Base-by-base conservation (phyloP, 2,113 vertebrate genomes). In the Promerops cafer region DNA sequence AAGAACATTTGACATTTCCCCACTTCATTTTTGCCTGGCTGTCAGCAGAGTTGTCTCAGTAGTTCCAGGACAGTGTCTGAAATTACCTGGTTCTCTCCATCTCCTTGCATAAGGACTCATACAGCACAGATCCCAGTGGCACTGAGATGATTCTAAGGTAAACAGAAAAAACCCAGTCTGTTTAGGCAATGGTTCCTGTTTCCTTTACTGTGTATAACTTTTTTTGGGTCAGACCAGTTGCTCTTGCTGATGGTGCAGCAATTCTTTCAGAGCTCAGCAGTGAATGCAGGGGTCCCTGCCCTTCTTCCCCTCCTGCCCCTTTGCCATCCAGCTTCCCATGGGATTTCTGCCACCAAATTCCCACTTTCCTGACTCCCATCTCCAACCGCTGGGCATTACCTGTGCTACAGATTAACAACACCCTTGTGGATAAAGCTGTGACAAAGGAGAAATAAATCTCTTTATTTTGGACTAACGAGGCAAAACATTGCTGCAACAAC, bases 11-110 rank as follows among this genome's bases (percentile, higher is more conserved):
- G 80, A 74, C 81, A 66, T 94, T 54, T 86, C 68, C 57, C 68
- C 78, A 74, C 93, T 95, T 91, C 84, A 91, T 86, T 95, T 93
- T 75, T 93, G 78, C 68, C 74, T 60, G 75, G 50, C 81, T 96
- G 86, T 90, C 86, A 92, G 83, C 64, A 75, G 61, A 63, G 28
- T 64, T 63, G 42, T 90, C 79, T 92, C 82, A 49, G 72, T 10
- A 33, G 64, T 1, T 1, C 60, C 23, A 45, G 76, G 64, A 44
- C 68, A 64, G 68, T 3, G 14, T 45, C 72, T 89, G 64, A 78
- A 75, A 68, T 89, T 24, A 64, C 53, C 30, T 60, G 53, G 27
- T 27, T 60, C 59, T 77, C 76, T 68, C 49, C 60, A 23, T 19
- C 52, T 31, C 50, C 42, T 72, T 5, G 11, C 2, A 0, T 11